These are phyloP conservation scores for Falco cherrug DNA, from an alignment of 2,797 vertebrate genomes.

Conservation along the genomic window DNA sequence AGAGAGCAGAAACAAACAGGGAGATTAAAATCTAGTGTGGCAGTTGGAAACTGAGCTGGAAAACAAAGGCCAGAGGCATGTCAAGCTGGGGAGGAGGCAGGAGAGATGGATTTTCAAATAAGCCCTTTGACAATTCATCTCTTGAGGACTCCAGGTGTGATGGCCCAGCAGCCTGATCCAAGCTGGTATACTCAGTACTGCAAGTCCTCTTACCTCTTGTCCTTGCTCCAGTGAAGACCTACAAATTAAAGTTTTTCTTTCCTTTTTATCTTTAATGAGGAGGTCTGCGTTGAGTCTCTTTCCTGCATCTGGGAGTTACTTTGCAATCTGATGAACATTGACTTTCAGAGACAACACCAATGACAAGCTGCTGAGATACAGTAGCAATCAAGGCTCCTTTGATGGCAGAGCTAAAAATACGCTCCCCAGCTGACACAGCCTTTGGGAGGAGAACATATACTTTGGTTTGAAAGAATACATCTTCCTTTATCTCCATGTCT, in stretches of 20 bases:
- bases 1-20: background rate
- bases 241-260: background rate
- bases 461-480: slow-evolving; percentile 37
- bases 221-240: background rate
- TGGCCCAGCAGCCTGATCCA: background rate
- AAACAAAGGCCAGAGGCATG: background rate
- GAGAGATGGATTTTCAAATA: background rate
- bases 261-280: slow-evolving; percentile 4
- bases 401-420: slow-evolving; percentile 68
- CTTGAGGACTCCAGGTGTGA: background rate
- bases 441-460: slow-evolving; percentile 7
- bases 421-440: slow-evolving; percentile 38
- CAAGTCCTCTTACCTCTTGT: background rate
- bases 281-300: background rate
- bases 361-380: slow-evolving; percentile 48
- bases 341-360: slow-evolving; percentile 42
- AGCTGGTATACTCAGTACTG: background rate
- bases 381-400: slow-evolving; percentile 68
- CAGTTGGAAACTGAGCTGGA: background rate
- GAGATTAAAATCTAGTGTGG: background rate
- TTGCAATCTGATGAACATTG: slow-evolving; percentile 45
- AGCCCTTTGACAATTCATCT: background rate
- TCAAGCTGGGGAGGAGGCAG: background rate
- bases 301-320: slow-evolving; percentile 34
- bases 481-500: background rate